These are phyloP conservation scores for Phasianus colchicus DNA, from an alignment of 2,113 vertebrate species.

Conservation along the genomic window DNA sequence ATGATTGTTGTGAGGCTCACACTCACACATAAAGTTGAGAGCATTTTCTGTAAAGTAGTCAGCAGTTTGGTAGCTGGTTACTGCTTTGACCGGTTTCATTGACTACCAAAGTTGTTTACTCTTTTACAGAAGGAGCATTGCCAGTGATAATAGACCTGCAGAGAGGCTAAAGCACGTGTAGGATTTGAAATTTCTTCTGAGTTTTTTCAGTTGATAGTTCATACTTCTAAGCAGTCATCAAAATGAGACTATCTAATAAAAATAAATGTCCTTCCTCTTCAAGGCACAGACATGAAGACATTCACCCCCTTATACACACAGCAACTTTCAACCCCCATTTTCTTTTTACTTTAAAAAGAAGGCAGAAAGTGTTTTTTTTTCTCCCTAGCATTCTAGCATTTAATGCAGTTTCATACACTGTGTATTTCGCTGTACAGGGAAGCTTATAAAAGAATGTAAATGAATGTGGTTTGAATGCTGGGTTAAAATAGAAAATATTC, in stretches of 20 bases:
- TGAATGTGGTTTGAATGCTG: constrained; percentile 60
- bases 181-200: not conserved
- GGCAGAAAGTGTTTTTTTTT: not conserved
- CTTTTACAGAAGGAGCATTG: not conserved
- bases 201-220: not conserved
- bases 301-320: not conserved
- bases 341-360: not conserved
- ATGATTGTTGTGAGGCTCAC: not conserved
- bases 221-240: not conserved
- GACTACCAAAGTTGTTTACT: not conserved
- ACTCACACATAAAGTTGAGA: not conserved
- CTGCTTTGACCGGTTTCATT: not conserved
- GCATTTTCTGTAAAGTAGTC: not conserved
- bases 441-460: constrained; percentile 58
- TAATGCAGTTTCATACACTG: not conserved
- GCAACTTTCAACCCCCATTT: not conserved
- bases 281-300: not conserved
- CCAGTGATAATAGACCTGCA: not conserved
- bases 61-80: not conserved
- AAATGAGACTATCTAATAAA: not conserved
- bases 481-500: constrained; percentile 70
- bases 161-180: not conserved
- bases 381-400: not conserved
- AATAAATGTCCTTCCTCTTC: not conserved
- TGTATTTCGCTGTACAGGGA: constrained; percentile 12